These are phyloP conservation scores for Hippocampus mohnikei DNA, from an alignment of 2,113 vertebrate species.

Conservation along the genomic window DNA sequence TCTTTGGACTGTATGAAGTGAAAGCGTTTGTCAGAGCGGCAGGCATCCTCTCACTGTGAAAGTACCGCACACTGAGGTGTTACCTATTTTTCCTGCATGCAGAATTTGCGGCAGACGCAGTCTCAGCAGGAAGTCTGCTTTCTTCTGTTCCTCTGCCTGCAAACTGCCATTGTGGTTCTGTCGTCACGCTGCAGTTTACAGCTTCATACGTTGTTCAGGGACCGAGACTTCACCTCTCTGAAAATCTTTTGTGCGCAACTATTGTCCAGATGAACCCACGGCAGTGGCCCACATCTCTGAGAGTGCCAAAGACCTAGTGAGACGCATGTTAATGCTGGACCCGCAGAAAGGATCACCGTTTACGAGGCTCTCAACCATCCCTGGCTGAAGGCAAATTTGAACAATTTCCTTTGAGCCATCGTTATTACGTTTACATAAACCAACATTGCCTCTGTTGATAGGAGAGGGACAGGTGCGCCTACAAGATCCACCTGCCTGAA, in stretches of 20 bases:
- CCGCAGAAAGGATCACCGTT: conserved; percentile 97
- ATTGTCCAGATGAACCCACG: conserved; percentile 90
- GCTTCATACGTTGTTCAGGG: background rate
- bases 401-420: background rate
- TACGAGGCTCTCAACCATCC: conserved; percentile 99
- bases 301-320: conserved; percentile 98
- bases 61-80: background rate
- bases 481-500: conserved; percentile 99
- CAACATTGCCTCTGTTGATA: conserved; percentile 52
- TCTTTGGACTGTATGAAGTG: background rate
- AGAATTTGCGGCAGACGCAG: conserved; percentile 20
- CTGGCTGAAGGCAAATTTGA: conserved; percentile 87
- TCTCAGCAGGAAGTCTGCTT: conserved; percentile 2
- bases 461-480: conserved; percentile 98
- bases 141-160: background rate
- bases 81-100: conserved; percentile 17
- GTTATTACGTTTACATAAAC: background rate
- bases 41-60: background rate
- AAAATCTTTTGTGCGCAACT: background rate
- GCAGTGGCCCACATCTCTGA: conserved; percentile 98
- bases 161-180: background rate
- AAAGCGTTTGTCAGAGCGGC: background rate
- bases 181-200: background rate
- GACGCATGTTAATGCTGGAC: conserved; percentile 98
- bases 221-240: background rate